Evolutionary conservation across 2,888 invertebrate species (phyloP), one percentile per base, ranked within the genome.

Genomic region (Leptinotarsa peninsularis): DNA sequence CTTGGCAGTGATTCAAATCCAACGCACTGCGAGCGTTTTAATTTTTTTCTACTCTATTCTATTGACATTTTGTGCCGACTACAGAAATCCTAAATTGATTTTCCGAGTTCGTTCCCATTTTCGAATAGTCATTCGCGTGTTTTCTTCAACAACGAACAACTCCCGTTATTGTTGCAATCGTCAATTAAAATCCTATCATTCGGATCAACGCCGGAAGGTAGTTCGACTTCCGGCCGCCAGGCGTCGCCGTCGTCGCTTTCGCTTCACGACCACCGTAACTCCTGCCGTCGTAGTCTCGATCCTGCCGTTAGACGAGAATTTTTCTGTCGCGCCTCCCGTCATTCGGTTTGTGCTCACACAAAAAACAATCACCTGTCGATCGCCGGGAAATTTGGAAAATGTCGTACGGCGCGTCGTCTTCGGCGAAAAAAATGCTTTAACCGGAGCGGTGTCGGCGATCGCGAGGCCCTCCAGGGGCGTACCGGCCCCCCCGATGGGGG

Each of bases 401-500:
- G 69, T 70, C 49, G 66, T 49, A 23, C 66, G 18, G 18, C 49
- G 23, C 50, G 54, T 33, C 27, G 17, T 21, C 27, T 21, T 63
- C 18, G 67, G 49, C 58, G 66, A 43, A 27, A 52, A 27, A 58
- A 56, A 50, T 43, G 66, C 49, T 49, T 15, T 50, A 56, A 71
- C n/a, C 18, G 50, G 66, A 21, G 18, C n/a, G 56, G 27, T 27
- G 50, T 72, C 70, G 71, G 76, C 71, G 79, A 74, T 77, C 76
- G 77, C 63, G 69, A 49, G 77, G 78, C 72, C 78, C 76, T 78
- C 74, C 74, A 75, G 73, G 72, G 60, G 75, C 73, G 71, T 75
- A 69, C 77, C 66, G 67, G 56, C 67, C 76, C 75, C 71, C 60
- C 72, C 77, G 75, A 78, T 78, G 78, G 78, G 78, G 78, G 66